Conservation (phyloP, 2,888 invertebrate species). For the Chydorus sphaericus region DNA sequence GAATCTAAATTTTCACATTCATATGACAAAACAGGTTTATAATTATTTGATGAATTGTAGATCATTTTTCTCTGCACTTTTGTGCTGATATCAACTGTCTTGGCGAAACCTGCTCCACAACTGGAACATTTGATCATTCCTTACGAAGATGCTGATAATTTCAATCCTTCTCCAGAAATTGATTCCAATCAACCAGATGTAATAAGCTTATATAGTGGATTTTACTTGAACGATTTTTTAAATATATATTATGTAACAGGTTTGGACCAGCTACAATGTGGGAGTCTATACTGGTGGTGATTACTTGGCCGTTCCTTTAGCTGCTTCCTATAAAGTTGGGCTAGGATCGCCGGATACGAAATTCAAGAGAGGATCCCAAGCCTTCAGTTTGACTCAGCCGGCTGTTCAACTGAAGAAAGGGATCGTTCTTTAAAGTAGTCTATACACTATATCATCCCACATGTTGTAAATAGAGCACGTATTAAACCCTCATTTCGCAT, state of each 20-base stretch:
- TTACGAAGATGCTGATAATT: neutral
- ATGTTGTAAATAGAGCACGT: no score
- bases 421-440: neutral
- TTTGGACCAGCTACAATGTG: neutral
- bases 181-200: neutral
- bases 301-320: neutral
- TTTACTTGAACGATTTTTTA: neutral
- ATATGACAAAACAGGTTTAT: neutral
- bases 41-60: neutral
- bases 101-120: neutral
- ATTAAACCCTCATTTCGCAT: no score
- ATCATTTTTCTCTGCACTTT: neutral
- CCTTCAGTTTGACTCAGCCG: no score
- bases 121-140: neutral
- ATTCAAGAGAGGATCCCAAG: no score
- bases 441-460: neutral
- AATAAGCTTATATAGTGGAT: neutral
- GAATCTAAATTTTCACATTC: neutral
- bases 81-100: neutral
- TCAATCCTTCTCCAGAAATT: neutral
- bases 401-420: constrained; percentile 4
- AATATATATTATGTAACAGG: neutral
- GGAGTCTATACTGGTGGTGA: neutral
- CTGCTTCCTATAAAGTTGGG: neutral
- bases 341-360: no score